A percentile compares a stretch with the other conserved stretches of the same genome.
Evolutionary conservation across 2,888 invertebrate species (phyloP).

Genomic region (Andrena hattorfiana): DNA sequence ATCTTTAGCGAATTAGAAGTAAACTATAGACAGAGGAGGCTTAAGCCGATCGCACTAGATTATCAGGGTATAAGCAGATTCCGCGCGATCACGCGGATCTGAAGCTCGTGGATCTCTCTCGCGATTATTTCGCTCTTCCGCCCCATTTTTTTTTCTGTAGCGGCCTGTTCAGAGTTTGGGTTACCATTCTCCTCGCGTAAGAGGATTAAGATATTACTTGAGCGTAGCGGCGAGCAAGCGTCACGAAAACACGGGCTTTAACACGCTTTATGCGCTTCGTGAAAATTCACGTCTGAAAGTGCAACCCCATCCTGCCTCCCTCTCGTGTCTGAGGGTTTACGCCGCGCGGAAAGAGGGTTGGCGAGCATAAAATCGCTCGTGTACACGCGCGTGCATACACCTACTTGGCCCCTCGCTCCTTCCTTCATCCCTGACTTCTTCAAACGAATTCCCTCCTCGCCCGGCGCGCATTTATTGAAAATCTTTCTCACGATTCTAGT

Average conservation of each 20-base stretch:
- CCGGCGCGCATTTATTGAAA: constrained; percentile 44
- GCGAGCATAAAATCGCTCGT: constrained; percentile 66
- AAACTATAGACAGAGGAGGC: constrained; percentile 8
- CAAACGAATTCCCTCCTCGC: constrained; percentile 54
- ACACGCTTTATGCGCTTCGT: constrained; percentile 68
- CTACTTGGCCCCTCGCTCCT: constrained; percentile 27
- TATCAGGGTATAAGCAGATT: constrained; percentile 57
- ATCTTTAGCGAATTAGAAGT: constrained; percentile 17
- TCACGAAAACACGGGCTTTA: constrained; percentile 65
- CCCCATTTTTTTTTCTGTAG: constrained; percentile 30
- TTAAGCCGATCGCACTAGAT: constrained; percentile 17
- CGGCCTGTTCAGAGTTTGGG: constrained; percentile 39
- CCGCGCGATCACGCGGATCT: constrained; percentile 51
- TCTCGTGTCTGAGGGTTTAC: constrained; percentile 67
- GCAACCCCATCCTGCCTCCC: constrained; percentile 57
- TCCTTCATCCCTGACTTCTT: constrained; percentile 49
- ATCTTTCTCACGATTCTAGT: constrained; percentile 34
- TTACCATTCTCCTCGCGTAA: constrained; percentile 65
- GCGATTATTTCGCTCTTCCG: constrained; percentile 33
- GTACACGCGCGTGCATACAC: constrained; percentile 62
- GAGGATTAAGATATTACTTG: constrained; percentile 78
- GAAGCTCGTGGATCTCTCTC: constrained; percentile 42
- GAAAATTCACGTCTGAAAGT: constrained; percentile 71
- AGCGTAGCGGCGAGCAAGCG: constrained; percentile 61
- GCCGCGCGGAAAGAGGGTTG: constrained; percentile 66